Evolutionary conservation across 2,113 vertebrate genomes (phyloP).

Genomic region (Cyprinodon variegatus): DNA sequence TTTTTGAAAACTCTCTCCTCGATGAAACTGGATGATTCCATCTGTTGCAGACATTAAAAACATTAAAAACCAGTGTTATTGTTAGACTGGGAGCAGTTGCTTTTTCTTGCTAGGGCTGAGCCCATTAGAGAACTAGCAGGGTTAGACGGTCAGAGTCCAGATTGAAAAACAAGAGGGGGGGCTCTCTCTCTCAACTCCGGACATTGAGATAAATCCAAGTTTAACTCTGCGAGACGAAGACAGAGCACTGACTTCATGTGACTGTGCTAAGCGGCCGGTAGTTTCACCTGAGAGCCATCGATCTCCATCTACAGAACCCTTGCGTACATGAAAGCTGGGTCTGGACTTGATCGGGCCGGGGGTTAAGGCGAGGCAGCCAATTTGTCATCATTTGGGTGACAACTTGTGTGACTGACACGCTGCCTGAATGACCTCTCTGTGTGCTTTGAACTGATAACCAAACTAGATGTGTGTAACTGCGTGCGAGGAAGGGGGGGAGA

Average conservation of each 20-base stretch:
- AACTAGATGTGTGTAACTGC: slow-evolving; percentile 29
- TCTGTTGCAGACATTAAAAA: slow-evolving; percentile 51
- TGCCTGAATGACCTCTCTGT: slow-evolving; percentile 62
- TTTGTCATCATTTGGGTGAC: slow-evolving; percentile 78
- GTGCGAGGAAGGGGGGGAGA: not conserved
- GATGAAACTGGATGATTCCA: slow-evolving; percentile 59
- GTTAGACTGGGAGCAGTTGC: slow-evolving; percentile 45
- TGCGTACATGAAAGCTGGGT: slow-evolving; percentile 44
- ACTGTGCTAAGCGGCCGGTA: slow-evolving; percentile 16
- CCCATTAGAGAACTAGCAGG: slow-evolving; percentile 33
- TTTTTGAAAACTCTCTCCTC: slow-evolving; percentile 46
- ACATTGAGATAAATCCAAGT: slow-evolving; percentile 2
- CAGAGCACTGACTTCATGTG: slow-evolving; percentile 37
- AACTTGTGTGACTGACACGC: slow-evolving; percentile 69
- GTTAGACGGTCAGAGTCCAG: slow-evolving; percentile 33
- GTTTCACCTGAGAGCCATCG: slow-evolving; percentile 61
- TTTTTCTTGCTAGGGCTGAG: slow-evolving; percentile 62
- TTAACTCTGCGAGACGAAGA: slow-evolving; percentile 4
- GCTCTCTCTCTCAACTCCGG: slow-evolving; percentile 2
- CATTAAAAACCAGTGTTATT: slow-evolving; percentile 68
- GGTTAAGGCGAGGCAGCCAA: slow-evolving; percentile 42
- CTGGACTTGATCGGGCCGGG: slow-evolving; percentile 70
- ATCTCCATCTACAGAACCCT: slow-evolving; percentile 57
- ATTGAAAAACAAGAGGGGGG: slow-evolving; percentile 71
- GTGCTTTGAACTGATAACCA: slow-evolving; percentile 65